Evolutionary conservation across 2,888 invertebrate species (phyloP), one percentile per base, ranked within the genome.

Genomic region (Acleris literana): DNA sequence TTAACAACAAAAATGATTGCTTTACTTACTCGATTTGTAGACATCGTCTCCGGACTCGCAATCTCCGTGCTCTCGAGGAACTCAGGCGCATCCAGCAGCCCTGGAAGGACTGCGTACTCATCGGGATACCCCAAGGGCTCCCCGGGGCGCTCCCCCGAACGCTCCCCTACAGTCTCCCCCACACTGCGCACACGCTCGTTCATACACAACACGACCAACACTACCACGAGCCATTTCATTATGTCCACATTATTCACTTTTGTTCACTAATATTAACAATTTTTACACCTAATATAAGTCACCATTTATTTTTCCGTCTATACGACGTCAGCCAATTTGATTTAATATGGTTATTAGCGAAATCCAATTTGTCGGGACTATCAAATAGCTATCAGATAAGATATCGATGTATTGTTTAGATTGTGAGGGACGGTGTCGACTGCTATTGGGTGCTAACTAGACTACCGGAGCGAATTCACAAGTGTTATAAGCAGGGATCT

Each of bases 31-130:
- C 22, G 29, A 44, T 43, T 29, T 5, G 13, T 55, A 25, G 43
- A 39, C 20, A 39, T 4, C 13, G 29, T 61, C 17, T 65, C 65
- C n/a, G 49, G 49, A 33, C 56, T 56, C 49, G 48, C 33, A n/a
- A 65, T 18, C 52, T 65, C 65, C 0, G 51, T 61, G 56, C 65
- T 65, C 44, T 65, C 65, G 51, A 65, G 20, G 25, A 29, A 46
- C 25, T 65, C 55, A 29, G 48, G 16, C 3, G 43, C 22, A 16
- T 49, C 43, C 3, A 39, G 2, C 17, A 25, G 18, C 20, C 11
- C 22, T 1, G 18, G 22, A 0, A 44, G 46, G 2, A 29, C 57
- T n/a, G 22, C 44, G 56, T 39, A 39, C 4, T 39, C 39, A 11
- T 39, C 39, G 39, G 39, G 13, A 13, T 39, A 39, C 39, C 39